phyloP scores from a whole-genome alignment of 2,888 invertebrate species.

The Lucinisca nassula region DNA sequence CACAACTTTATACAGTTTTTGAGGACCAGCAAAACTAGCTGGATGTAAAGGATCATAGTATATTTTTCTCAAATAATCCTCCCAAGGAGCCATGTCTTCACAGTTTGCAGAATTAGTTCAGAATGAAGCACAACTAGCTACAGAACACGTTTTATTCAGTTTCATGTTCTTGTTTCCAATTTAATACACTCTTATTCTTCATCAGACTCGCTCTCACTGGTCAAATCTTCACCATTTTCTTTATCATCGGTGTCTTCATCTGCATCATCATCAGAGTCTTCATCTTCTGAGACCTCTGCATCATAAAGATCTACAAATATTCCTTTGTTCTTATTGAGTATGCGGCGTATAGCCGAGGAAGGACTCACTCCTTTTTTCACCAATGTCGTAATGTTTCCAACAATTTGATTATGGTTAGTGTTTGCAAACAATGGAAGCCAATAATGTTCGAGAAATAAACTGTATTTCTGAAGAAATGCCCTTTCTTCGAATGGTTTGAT shows the following conservation, averaged over 20 bases:
- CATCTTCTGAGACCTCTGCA: slow-evolving; percentile 7
- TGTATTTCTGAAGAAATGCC: slow-evolving; percentile 10
- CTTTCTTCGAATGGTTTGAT: too few relatives aligned
- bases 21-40: slow-evolving; percentile 44
- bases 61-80: slow-evolving; percentile 54
- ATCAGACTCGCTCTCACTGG: background rate
- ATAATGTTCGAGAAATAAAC: slow-evolving; percentile 9
- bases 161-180: too few relatives aligned
- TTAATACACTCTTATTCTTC: background rate
- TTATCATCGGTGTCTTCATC: too few relatives aligned
- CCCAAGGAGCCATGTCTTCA: slow-evolving; percentile 46
- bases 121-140: background rate
- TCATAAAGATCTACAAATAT: slow-evolving; percentile 36
- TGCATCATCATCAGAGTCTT: slow-evolving; percentile 30
- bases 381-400: slow-evolving; percentile 6
- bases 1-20: slow-evolving; percentile 53
- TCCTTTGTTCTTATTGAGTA: slow-evolving; percentile 35
- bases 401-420: slow-evolving; percentile 1
- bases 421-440: slow-evolving; percentile 8
- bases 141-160: too few relatives aligned
- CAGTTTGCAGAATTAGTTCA: background rate
- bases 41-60: slow-evolving; percentile 48
- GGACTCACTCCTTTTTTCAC: slow-evolving; percentile 14
- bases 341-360: slow-evolving; percentile 9
- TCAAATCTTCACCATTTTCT: background rate